Percentiles rank a stretch among this genome's conserved stretches.
Evolutionary conservation across 2,888 invertebrate genomes (phyloP).

Genomic region (Stramonita haemastoma): DNA sequence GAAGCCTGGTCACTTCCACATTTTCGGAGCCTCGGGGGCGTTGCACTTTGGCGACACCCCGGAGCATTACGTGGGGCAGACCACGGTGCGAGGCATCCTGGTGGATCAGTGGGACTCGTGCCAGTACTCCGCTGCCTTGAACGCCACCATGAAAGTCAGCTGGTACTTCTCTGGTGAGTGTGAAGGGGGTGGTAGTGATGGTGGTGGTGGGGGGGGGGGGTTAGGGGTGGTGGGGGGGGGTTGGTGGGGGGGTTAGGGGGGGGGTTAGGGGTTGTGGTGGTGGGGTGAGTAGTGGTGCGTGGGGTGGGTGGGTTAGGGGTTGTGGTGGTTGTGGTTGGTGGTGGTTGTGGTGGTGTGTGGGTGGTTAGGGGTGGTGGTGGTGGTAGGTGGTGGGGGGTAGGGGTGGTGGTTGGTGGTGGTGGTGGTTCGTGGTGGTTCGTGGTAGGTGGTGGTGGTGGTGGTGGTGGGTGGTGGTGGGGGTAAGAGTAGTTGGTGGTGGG

Average conservation of each 20-base stretch:
- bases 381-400: neutral
- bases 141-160: conserved; percentile 64
- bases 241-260: neutral
- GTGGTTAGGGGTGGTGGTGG: neutral
- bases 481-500: no score
- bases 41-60: conserved; percentile 54
- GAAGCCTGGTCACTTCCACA: conserved; percentile 41
- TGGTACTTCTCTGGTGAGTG: conserved; percentile 56
- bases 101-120: conserved; percentile 63
- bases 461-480: neutral
- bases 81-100: conserved; percentile 55
- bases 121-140: conserved; percentile 58
- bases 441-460: neutral
- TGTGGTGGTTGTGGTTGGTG: neutral
- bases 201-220: neutral
- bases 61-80: conserved; percentile 54
- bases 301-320: neutral
- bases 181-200: neutral
- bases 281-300: neutral
- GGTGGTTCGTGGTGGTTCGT: neutral
- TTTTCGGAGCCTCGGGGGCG: conserved; percentile 57
- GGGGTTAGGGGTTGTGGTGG: neutral
- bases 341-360: neutral
- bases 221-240: neutral
- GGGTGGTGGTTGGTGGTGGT: neutral